These are phyloP conservation scores for Philereme transversata DNA, from an alignment of 2,888 invertebrate species.

Conservation along the genomic window DNA sequence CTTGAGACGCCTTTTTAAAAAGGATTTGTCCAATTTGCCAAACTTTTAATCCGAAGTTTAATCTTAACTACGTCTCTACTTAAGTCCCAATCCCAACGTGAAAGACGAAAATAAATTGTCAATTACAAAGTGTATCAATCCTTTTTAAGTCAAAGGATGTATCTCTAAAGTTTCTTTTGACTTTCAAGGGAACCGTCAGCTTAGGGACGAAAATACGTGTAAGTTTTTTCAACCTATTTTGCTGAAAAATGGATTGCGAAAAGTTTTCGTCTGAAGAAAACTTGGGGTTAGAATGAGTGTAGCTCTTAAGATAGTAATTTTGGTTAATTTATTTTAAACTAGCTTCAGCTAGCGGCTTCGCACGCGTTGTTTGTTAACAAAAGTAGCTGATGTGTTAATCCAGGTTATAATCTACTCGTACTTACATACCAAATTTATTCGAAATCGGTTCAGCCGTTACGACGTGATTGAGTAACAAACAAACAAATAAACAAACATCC, in stretches of 20 bases:
- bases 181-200: constrained; percentile 15
- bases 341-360: too few species aligned
- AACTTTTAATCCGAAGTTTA: background rate
- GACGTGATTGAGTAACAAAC: too few species aligned
- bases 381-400: too few species aligned
- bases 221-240: constrained; percentile 12
- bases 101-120: constrained; percentile 20
- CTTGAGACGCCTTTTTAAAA: background rate
- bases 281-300: background rate
- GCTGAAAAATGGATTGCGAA: constrained; percentile 4
- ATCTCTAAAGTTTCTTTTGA: constrained; percentile 9
- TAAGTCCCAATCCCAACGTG: background rate
- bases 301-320: too few species aligned
- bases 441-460: too few species aligned
- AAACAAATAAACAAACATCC: too few species aligned
- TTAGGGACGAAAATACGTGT: constrained; percentile 17
- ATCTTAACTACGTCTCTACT: background rate
- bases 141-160: constrained; percentile 2
- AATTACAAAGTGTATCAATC: constrained; percentile 10
- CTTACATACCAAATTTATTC: too few species aligned
- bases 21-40: background rate
- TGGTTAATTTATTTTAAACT: too few species aligned
- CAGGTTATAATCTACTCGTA: too few species aligned
- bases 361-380: too few species aligned
- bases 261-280: constrained; percentile 3